These are phyloP conservation scores for Hyla sarda DNA, from an alignment of 2,113 vertebrate species.

Conservation along the genomic window DNA sequence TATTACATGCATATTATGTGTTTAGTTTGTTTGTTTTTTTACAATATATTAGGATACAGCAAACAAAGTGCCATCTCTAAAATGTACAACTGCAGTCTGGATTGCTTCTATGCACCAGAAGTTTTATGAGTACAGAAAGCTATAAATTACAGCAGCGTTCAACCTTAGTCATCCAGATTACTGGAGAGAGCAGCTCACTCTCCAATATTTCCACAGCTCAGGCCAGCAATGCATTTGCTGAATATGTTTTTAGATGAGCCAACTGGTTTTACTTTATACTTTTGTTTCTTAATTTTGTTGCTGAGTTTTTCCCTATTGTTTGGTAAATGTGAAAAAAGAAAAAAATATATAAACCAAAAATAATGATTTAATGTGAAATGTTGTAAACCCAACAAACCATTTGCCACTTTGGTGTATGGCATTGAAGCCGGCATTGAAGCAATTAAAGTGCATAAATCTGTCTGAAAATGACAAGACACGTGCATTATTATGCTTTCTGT, in stretches of 20 bases:
- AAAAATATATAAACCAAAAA: background rate
- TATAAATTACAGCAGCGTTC: conserved; percentile 38
- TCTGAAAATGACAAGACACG: no score
- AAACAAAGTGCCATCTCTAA: conserved; percentile 30
- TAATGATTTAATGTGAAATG: no score
- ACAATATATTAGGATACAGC: conserved; percentile 34
- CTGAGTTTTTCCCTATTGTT: background rate
- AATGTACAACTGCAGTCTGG: conserved; percentile 9
- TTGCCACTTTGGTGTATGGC: background rate
- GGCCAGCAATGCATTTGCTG: conserved; percentile 27
- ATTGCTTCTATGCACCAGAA: conserved; percentile 49
- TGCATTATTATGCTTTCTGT: no score
- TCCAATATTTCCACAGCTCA: conserved; percentile 16
- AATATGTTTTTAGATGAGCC: conserved; percentile 5
- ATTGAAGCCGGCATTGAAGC: no score
- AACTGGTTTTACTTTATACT: conserved; percentile 1
- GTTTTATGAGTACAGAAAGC: conserved; percentile 48
- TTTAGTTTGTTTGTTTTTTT: no score
- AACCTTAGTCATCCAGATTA: conserved; percentile 53
- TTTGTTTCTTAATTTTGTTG: background rate
- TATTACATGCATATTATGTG: conserved; percentile 45
- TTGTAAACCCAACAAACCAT: background rate
- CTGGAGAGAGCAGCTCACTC: conserved; percentile 12
- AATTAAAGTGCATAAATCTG: no score
- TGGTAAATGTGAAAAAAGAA: background rate